phyloP scores from a whole-genome alignment of 2,888 invertebrate genomes.

The Ennomos quercinarius region DNA sequence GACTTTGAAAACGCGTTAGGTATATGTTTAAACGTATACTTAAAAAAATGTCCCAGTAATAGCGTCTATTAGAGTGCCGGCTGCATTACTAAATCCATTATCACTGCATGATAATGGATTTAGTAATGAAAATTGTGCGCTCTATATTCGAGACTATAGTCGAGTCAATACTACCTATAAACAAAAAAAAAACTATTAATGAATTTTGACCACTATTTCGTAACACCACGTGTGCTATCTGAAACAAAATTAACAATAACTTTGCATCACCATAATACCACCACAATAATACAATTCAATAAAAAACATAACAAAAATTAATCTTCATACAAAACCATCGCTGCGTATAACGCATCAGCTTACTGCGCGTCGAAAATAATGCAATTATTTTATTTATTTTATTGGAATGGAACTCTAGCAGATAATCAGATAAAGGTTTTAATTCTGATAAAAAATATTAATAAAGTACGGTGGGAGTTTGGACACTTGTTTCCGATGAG shows the following conservation, averaged over 20 bases:
- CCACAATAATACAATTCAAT: constrained; percentile 24
- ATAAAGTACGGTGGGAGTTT: constrained; percentile 67
- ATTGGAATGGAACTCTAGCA: constrained; percentile 57
- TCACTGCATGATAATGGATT: too few species aligned
- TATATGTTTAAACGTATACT: too few species aligned
- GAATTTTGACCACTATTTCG: too few species aligned
- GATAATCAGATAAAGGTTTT: constrained; percentile 83
- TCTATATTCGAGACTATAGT: too few species aligned
- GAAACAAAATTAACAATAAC: constrained; percentile 21
- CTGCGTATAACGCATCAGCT: constrained; percentile 76
- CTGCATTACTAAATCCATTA: too few species aligned
- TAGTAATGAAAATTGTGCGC: too few species aligned
- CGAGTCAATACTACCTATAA: too few species aligned
- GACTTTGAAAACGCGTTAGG: too few species aligned
- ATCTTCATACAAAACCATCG: constrained; percentile 56
- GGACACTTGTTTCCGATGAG: constrained; percentile 61
- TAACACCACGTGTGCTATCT: constrained; percentile 26
- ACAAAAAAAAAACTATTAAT: too few species aligned
- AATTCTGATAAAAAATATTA: constrained; percentile 59
- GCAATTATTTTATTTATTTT: constrained; percentile 66
- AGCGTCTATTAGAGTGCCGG: too few species aligned
- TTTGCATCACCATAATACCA: constrained; percentile 10
- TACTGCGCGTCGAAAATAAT: constrained; percentile 56
- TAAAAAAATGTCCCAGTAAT: too few species aligned
- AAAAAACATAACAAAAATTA: constrained; percentile 48